Evolutionary conservation across 2,113 vertebrate species (phyloP).

Genomic region (Psittacus erithacus): DNA sequence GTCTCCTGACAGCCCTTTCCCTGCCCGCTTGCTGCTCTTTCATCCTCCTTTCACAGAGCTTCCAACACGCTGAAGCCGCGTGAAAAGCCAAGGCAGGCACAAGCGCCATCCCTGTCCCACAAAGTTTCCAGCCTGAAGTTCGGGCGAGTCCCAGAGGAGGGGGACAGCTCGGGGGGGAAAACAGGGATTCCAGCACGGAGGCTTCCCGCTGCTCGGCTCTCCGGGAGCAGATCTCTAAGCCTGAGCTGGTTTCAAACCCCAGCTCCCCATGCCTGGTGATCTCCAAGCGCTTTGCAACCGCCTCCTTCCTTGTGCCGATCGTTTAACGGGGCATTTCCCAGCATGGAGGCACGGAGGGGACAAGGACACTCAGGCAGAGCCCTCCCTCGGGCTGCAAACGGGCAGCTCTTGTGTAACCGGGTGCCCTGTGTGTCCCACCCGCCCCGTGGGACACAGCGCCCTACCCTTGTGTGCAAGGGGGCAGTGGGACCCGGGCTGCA

Average conservation of each 20-base stretch:
- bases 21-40: neutral
- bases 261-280: neutral
- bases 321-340: neutral
- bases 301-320: neutral
- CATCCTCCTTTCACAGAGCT: neutral
- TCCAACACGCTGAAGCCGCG: neutral
- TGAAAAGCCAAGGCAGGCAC: neutral
- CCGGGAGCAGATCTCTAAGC: neutral
- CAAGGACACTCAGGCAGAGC: neutral
- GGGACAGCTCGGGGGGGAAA: neutral
- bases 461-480: neutral
- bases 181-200: neutral
- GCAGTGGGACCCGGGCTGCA: fast-evolving
- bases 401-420: neutral
- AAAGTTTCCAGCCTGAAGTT: constrained; percentile 30
- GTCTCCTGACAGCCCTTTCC: neutral
- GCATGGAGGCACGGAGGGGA: neutral
- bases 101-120: neutral
- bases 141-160: neutral
- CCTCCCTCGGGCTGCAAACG: neutral
- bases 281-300: neutral
- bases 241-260: neutral
- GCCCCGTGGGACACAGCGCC: neutral
- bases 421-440: neutral
- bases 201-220: neutral